phyloP scores from a whole-genome alignment of 2,888 invertebrate genomes.

The Abrostola tripartita region DNA sequence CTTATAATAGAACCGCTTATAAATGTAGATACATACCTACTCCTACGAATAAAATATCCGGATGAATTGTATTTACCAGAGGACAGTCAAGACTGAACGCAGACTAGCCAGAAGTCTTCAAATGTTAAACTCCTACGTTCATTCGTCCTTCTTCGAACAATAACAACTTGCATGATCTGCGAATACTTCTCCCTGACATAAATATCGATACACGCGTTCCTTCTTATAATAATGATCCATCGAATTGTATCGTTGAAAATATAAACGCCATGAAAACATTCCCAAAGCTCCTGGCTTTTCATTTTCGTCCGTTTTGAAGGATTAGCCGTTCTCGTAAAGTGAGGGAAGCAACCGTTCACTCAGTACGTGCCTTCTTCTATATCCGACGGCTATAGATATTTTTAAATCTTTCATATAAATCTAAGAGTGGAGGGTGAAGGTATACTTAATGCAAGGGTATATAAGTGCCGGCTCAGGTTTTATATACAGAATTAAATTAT shows the following conservation, averaged over 20 bases:
- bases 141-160: no score
- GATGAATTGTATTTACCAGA: no score
- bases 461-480: not conserved
- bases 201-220: not conserved
- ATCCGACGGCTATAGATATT: constrained; percentile 31
- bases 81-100: no score
- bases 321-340: constrained; percentile 43
- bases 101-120: no score
- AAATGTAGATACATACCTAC: no score
- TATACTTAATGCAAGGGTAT: constrained; percentile 8
- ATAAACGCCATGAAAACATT: constrained; percentile 1
- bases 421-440: constrained; percentile 14
- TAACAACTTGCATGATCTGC: no score
- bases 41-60: no score
- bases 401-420: constrained; percentile 48
- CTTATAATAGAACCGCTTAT: no score
- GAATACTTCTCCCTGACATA: no score
- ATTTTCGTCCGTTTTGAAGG: constrained; percentile 44
- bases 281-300: constrained; percentile 36
- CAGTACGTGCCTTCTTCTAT: constrained; percentile 37
- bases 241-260: constrained; percentile 5
- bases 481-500: constrained; percentile 1
- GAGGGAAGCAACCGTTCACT: constrained; percentile 44
- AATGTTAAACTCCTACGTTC: no score
- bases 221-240: not conserved